These are phyloP conservation scores for Dinoponera quadriceps DNA, from an alignment of 1,140 invertebrate species.

Conservation along the genomic window DNA sequence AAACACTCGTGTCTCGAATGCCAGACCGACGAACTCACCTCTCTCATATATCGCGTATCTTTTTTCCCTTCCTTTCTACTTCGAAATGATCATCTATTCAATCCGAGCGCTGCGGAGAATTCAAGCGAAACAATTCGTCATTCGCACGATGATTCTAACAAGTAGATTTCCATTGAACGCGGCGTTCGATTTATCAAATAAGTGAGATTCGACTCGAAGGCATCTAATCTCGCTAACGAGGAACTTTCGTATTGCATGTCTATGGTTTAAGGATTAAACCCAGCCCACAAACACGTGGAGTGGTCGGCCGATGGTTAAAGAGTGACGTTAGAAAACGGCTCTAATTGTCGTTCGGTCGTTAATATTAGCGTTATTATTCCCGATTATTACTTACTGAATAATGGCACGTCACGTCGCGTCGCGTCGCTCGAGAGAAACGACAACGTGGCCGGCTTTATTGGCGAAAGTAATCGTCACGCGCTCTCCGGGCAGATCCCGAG, in stretches of 20 bases:
- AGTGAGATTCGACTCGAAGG: conserved; percentile 34
- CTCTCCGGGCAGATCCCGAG: conserved; percentile 5
- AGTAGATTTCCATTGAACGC: not conserved
- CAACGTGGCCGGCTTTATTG: conserved; percentile 33
- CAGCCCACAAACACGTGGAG: conserved; percentile 41
- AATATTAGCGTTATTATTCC: conserved; percentile 59
- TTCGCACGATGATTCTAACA: too few species aligned
- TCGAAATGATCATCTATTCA: too few species aligned
- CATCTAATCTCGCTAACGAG: conserved; percentile 58
- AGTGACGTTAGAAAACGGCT: conserved; percentile 47
- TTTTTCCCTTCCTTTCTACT: not conserved
- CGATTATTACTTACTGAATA: conserved; percentile 60
- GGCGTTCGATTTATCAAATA: conserved; percentile 5
- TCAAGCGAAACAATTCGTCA: not conserved
- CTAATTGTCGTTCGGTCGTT: conserved; percentile 51
- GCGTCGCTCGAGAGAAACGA: conserved; percentile 42
- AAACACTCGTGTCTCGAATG: not conserved
- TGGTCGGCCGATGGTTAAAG: conserved; percentile 33
- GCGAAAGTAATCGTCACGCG: conserved; percentile 28
- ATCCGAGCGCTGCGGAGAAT: not conserved
- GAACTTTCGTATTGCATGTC: conserved; percentile 63
- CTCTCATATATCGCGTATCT: conserved; percentile 3
- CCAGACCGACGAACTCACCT: not conserved
- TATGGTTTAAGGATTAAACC: conserved; percentile 40
- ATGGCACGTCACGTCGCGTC: conserved; percentile 59